Conservation (phyloP, 1,140 invertebrate genomes). For the Polypedilum vanderplanki region DNA sequence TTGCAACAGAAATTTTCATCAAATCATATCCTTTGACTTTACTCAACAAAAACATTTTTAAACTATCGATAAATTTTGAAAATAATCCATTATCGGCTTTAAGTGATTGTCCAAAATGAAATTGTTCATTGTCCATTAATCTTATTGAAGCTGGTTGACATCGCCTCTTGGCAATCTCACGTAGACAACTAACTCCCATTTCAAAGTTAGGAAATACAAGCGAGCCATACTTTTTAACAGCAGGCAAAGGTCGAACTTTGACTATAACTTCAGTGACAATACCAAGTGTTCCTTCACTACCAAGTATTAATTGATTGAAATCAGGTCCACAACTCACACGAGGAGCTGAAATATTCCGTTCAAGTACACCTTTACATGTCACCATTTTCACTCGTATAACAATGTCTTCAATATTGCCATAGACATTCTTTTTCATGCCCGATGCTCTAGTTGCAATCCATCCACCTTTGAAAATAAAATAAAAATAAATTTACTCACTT, state of each 20-base stretch:
- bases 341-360: slow-evolving; percentile 77
- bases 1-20: slow-evolving; percentile 79
- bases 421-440: slow-evolving; percentile 99
- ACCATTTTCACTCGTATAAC: slow-evolving; percentile 85
- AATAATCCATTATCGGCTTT: slow-evolving; percentile 68
- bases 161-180: slow-evolving; percentile 69
- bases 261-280: slow-evolving; percentile 90
- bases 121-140: slow-evolving; percentile 97
- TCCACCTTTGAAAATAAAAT: slow-evolving; percentile 56
- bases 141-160: too few relatives aligned
- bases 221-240: slow-evolving; percentile 81
- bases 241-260: slow-evolving; percentile 87
- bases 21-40: slow-evolving; percentile 84
- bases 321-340: slow-evolving; percentile 90
- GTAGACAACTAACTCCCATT: slow-evolving; percentile 75
- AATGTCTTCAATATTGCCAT: slow-evolving; percentile 97
- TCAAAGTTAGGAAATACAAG: slow-evolving; percentile 92
- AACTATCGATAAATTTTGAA: slow-evolving; percentile 62
- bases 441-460: slow-evolving; percentile 98
- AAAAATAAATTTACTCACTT: too few relatives aligned
- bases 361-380: slow-evolving; percentile 73
- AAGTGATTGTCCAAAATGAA: slow-evolving; percentile 85
- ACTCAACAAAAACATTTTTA: slow-evolving; percentile 88
- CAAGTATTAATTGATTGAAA: slow-evolving; percentile 92
- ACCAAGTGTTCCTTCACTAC: slow-evolving; percentile 93